Evolutionary conservation across 1,140 invertebrate species (phyloP), one percentile per base, ranked within the genome.

Genomic region (Euwallacea similis): DNA sequence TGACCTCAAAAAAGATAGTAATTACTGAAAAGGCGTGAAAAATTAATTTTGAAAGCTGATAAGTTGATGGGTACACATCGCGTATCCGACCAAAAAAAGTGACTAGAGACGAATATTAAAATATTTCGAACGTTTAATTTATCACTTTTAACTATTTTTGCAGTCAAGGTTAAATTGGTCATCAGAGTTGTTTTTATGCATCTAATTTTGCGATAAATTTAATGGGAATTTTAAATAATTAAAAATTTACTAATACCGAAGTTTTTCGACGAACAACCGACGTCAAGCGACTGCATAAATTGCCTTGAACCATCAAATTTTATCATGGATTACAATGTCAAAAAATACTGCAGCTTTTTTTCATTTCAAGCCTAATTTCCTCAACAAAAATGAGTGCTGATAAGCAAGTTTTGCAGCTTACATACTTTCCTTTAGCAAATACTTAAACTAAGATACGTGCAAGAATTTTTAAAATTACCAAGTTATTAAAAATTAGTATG

Each of bases 121-220:
- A 62, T 13, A 16, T 60, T 62, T 13, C 15, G 43, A 62, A 46
- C 8, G 21, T 11, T 21, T 56, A 66, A 66, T 66, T 66, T 66
- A 66, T 66, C 47, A 66, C 41, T 66, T 6, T 66, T 44, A 58
- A 43, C 64, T 56, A 56, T 66, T 66, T n/a, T 62, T 7, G 64
- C 21, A 10, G 64, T 13, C 64, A 66, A 66, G 64, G 64, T 66
- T 66, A 66, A 56, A 66, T 56, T 66, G 64, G 64, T 66, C 64
- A 66, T 66, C 64, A 54, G 42, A 43, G 41, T 42, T 66, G 21
- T 66, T 56, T 66, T 66, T 66, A 58, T 66, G 64, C 64, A 66
- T 66, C 64, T 66, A 66, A 66, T 66, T 66, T 56, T 66, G 64
- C 54, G 64, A 66, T 66, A 66, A 66, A 66, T 56, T 66, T 66